A percentile compares a stretch with the other conserved stretches of the same genome.
Evolutionary conservation across 2,888 invertebrate species (phyloP).

Genomic region (Sceliomorpha sp.): DNA sequence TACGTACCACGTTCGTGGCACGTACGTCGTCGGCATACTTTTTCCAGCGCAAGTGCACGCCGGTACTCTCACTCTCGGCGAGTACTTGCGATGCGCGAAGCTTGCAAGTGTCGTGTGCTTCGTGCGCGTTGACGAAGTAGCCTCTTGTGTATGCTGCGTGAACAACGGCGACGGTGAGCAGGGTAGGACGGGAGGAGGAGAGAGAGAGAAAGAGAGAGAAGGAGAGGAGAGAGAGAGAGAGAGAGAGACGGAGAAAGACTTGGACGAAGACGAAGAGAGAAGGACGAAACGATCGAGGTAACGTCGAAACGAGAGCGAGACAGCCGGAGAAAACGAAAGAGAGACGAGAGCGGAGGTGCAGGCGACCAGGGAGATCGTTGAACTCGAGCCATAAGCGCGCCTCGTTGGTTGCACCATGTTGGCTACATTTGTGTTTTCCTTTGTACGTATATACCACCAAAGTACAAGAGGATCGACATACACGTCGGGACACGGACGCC

Average conservation of each 20-base stretch:
- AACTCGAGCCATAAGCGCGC: slow-evolving; percentile 57
- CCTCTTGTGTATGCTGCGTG: slow-evolving; percentile 20
- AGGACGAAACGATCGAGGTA: slow-evolving; percentile 8
- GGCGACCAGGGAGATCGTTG: slow-evolving; percentile 66
- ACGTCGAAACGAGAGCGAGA: slow-evolving; percentile 11
- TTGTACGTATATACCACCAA: slow-evolving; percentile 8
- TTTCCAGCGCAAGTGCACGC: slow-evolving; percentile 9
- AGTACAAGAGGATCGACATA: slow-evolving; percentile 12
- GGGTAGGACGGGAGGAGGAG: slow-evolving; percentile 19
- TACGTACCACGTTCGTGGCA: background rate
- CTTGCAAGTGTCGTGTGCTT: slow-evolving; percentile 49
- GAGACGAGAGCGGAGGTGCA: slow-evolving; percentile 15
- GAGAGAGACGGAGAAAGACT: background rate
- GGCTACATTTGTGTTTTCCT: slow-evolving; percentile 13
- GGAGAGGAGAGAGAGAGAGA: slow-evolving; percentile 9
- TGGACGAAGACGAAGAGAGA: slow-evolving; percentile 16
- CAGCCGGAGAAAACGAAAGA: slow-evolving; percentile 52
- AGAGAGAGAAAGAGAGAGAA: slow-evolving; percentile 10
- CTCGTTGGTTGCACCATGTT: slow-evolving; percentile 36
- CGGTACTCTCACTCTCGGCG: slow-evolving; percentile 62
- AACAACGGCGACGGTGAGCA: slow-evolving; percentile 27
- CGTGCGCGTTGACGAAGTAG: slow-evolving; percentile 21
- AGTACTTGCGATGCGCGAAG: slow-evolving; percentile 27
- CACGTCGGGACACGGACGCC: slow-evolving; percentile 1
- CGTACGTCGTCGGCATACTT: slow-evolving; percentile 7